Evolutionary conservation across 2,888 invertebrate genomes (phyloP).

Genomic region (Sericinus montela): DNA sequence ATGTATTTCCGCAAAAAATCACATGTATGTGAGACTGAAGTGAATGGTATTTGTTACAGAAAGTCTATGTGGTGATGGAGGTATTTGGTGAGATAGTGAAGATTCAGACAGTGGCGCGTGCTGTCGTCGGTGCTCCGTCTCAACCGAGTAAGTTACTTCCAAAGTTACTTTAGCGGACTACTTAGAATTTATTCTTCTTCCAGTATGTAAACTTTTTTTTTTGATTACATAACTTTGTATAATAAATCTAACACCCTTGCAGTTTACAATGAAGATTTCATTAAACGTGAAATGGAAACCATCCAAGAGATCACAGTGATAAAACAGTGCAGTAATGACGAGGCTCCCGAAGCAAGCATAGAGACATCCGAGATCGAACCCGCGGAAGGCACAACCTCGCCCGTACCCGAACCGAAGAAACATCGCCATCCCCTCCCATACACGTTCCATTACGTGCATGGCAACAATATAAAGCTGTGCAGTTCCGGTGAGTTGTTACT

Average conservation of each 20-base stretch:
- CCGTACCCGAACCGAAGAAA: slow-evolving; percentile 2
- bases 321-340: not conserved
- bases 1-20: too few species aligned
- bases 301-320: slow-evolving; percentile 10
- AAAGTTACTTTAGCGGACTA: too few species aligned
- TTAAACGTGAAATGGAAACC: slow-evolving; percentile 12
- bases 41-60: slow-evolving; percentile 67
- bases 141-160: slow-evolving; percentile 34
- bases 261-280: slow-evolving; percentile 11
- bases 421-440: slow-evolving; percentile 69
- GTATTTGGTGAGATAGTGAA: slow-evolving; percentile 88
- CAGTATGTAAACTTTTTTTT: too few species aligned
- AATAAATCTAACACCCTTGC: too few species aligned
- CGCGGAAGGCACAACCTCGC: not conserved
- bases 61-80: slow-evolving; percentile 91
- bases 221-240: too few species aligned
- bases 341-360: slow-evolving; percentile 11
- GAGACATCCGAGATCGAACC: slow-evolving; percentile 31
- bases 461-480: slow-evolving; percentile 86
- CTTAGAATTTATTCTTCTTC: too few species aligned
- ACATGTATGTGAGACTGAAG: too few species aligned
- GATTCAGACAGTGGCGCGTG: slow-evolving; percentile 83
- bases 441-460: slow-evolving; percentile 90
- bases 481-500: slow-evolving; percentile 48
- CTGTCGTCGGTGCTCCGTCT: slow-evolving; percentile 33